These are phyloP conservation scores for Prosopocoilus inquinatus DNA, from an alignment of 2,888 invertebrate genomes.

Conservation along the genomic window DNA sequence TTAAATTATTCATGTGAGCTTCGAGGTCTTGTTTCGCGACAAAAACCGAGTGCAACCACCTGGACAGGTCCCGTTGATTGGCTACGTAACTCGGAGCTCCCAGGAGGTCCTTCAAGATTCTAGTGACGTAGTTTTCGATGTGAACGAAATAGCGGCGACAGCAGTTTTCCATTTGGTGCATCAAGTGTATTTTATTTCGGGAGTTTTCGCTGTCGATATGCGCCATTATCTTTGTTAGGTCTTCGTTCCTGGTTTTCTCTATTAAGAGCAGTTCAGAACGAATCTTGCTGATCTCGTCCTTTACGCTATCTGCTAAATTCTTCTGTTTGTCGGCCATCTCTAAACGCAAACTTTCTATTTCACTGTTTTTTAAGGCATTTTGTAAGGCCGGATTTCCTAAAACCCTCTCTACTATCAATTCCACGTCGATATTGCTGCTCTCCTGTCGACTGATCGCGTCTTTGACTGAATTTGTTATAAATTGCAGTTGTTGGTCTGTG, in stretches of 20 bases:
- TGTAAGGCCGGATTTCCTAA: constrained; percentile 40
- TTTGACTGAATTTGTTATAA: constrained; percentile 44
- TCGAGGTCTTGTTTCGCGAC: constrained; percentile 64
- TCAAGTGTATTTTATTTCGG: constrained; percentile 16
- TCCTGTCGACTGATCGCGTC: constrained; percentile 32
- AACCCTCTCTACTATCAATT: constrained; percentile 45
- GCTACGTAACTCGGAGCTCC: constrained; percentile 39
- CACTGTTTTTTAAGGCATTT: constrained; percentile 32
- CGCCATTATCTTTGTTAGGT: constrained; percentile 24
- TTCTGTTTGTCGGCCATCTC: constrained; percentile 8
- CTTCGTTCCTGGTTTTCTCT: constrained; percentile 27
- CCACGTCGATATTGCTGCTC: constrained; percentile 43
- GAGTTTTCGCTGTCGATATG: constrained; percentile 35
- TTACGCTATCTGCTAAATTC: constrained; percentile 30
- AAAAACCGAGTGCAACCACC: constrained; percentile 61
- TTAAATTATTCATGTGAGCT: constrained; percentile 55
- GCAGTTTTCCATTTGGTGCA: constrained; percentile 28
- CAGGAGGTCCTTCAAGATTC: constrained; percentile 37
- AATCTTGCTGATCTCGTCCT: constrained; percentile 54
- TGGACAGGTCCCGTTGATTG: constrained; percentile 55
- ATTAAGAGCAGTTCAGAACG: constrained; percentile 56
- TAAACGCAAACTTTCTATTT: neutral
- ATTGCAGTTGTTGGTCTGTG: constrained; percentile 45
- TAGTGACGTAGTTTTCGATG: constrained; percentile 39
- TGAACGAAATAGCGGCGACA: constrained; percentile 40